Conservation (phyloP, 2,888 invertebrate species). For the Zygothrica quintamaculata region DNA sequence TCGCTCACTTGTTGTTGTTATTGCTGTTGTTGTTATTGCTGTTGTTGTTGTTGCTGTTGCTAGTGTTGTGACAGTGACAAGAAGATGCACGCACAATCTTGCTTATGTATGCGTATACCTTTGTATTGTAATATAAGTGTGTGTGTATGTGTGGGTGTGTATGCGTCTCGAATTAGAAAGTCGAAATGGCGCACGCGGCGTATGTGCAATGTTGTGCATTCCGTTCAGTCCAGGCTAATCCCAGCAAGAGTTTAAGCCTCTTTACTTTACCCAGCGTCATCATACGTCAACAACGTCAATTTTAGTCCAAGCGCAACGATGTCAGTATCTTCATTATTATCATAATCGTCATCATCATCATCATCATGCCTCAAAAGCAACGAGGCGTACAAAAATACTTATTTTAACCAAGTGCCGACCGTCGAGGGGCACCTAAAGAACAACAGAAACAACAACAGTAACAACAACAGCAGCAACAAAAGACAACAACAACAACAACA, state of each 20-base stretch:
- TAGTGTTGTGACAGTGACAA: slow-evolving; percentile 58
- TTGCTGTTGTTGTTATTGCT: slow-evolving; percentile 16
- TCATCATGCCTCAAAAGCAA: slow-evolving; percentile 55
- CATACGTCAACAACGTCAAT: slow-evolving; percentile 24
- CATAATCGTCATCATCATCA: slow-evolving; percentile 12
- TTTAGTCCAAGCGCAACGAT: slow-evolving; percentile 17
- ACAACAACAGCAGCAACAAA: too few species aligned
- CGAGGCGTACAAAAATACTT: slow-evolving; percentile 69
- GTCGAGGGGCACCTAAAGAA: slow-evolving; percentile 41
- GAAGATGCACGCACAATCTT: slow-evolving; percentile 53
- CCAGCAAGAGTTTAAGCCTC: slow-evolving; percentile 45
- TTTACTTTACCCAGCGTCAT: slow-evolving; percentile 27
- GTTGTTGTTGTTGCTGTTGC: slow-evolving; percentile 1
- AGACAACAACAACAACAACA: slow-evolving; percentile 15
- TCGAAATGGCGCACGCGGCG: slow-evolving; percentile 48
- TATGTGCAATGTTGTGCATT: slow-evolving; percentile 38
- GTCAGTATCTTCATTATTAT: slow-evolving; percentile 2
- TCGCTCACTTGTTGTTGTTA: slow-evolving; percentile 30
- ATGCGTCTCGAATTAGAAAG: slow-evolving; percentile 45
- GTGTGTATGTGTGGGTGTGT: slow-evolving; percentile 7
- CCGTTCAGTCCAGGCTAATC: slow-evolving; percentile 47
- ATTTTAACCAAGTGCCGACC: slow-evolving; percentile 69
- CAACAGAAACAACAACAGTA: slow-evolving; percentile 5
- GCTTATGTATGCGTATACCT: background rate
- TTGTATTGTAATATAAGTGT: slow-evolving; percentile 1